Evolutionary conservation across 2,888 invertebrate species (phyloP).

Genomic region (Brachypterus glaber): DNA sequence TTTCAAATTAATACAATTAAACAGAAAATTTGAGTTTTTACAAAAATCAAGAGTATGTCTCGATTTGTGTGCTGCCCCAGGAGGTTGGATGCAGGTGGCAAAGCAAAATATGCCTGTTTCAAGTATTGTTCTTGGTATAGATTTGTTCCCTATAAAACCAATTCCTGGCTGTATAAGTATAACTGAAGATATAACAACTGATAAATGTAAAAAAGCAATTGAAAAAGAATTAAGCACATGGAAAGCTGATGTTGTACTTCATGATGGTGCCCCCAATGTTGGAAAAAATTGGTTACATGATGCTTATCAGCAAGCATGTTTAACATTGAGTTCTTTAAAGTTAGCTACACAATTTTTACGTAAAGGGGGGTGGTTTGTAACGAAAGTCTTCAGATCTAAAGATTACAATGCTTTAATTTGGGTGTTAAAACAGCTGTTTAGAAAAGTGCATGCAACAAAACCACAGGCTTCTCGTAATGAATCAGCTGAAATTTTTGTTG

Average conservation of each 20-base stretch:
- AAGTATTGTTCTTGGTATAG: constrained; percentile 89
- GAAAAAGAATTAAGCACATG: constrained; percentile 83
- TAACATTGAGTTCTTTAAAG: constrained; percentile 89
- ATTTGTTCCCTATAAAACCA: constrained; percentile 87
- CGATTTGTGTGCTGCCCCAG: constrained; percentile 98
- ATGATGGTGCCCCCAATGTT: constrained; percentile 98
- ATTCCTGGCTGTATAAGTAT: constrained; percentile 85
- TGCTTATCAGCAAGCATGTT: constrained; percentile 86
- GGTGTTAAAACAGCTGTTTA: constrained; percentile 94
- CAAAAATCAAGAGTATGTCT: constrained; percentile 93
- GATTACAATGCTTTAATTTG: constrained; percentile 93
- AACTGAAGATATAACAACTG: constrained; percentile 93
- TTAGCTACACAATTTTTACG: constrained; percentile 81
- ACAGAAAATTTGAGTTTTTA: constrained; percentile 93
- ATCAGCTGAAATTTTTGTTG: constrained; percentile 98
- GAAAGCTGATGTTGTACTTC: constrained; percentile 93
- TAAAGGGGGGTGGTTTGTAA: constrained; percentile 93
- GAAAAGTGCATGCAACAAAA: constrained; percentile 95
- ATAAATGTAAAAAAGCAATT: constrained; percentile 75
- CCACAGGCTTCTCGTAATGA: constrained; percentile 97
- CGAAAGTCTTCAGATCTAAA: constrained; percentile 96
- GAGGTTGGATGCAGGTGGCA: constrained; percentile 99
- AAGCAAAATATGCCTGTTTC: constrained; percentile 96
- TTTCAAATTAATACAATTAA: constrained; percentile 97
- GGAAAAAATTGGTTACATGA: constrained; percentile 95